phyloP scores from a whole-genome alignment of 2,113 vertebrate species.

The Spilogale gracilis region DNA sequence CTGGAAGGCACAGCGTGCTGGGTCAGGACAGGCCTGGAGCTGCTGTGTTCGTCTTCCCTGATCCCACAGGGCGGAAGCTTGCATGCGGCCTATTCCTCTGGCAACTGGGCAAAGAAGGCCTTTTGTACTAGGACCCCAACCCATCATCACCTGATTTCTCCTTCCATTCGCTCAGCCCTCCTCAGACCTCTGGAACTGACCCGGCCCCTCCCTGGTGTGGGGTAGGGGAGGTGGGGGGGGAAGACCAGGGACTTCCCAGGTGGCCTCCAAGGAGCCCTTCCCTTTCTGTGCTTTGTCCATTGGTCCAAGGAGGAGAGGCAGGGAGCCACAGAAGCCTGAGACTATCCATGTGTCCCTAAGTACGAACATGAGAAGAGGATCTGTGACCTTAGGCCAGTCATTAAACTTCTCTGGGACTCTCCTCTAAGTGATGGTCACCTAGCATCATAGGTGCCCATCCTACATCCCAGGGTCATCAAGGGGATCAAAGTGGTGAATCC shows the following conservation, averaged over 20 bases:
- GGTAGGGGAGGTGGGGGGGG: neutral
- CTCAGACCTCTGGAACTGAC: neutral
- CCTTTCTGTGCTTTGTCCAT: neutral
- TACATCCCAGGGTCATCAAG: rapidly evolving
- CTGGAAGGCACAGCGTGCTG: neutral
- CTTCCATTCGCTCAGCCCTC: neutral
- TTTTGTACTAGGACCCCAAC: neutral
- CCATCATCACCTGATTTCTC: rapidly evolving
- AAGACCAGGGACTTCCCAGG: neutral
- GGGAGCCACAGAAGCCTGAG: neutral
- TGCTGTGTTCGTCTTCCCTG: neutral
- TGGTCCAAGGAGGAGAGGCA: neutral
- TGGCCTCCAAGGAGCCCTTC: neutral
- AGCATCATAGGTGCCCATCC: neutral
- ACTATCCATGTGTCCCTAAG: rapidly evolving
- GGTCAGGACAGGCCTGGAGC: neutral
- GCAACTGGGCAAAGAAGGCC: neutral
- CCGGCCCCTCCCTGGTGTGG: neutral
- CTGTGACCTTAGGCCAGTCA: neutral
- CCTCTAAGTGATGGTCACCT: neutral
- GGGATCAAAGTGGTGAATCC: neutral
- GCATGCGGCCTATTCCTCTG: neutral
- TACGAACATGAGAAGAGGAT: neutral
- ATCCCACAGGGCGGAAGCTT: neutral
- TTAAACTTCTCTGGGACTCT: neutral